Evolutionary conservation across 2,797 vertebrate genomes (phyloP), one percentile per base, ranked within the genome.

Genomic region (Propithecus perrieri): DNA sequence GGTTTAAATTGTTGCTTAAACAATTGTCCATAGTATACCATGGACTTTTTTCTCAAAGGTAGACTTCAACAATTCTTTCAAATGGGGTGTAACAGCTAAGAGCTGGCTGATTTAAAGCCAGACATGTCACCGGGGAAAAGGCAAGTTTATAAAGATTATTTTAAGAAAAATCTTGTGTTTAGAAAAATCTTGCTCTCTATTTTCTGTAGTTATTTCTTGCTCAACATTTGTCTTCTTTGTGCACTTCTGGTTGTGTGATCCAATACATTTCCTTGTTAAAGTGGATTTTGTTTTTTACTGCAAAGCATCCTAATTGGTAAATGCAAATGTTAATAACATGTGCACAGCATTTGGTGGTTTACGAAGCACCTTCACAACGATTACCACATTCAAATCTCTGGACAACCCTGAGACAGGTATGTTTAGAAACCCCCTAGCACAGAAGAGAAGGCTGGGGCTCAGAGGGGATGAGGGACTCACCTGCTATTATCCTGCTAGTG

Each of bases 131-230:
- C 24, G 72, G 61, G 35, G 48, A 24, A 92, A 61, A 71, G 43
- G 50, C 46, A 72, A 61, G 24, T 86, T 63, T 59, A 78, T 79
- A 41, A 72, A 94, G 80, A 75, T 61, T 67, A 10, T 65, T 76
- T 85, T 55, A 81, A 90, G 76, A 94, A 85, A 85, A 88, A 76
- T 41, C 1, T 80, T 26, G 5, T 79, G 53, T 35, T 91, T 84
- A 94, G 50, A 74, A 87, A 67, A 92, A 74, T 78, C 7, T 65
- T 33, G 50, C 79, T 95, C 92, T 89, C 57, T 85, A 48, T 26
- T 81, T 89, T 80, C 69, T 53, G 4, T 55, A 71, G 20, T 72
- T 71, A 33, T 72, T 92, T 88, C 24, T 33, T 72, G n/a, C 75
- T 97, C 63, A 72, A 67, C 17, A 35, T 53, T 43, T 88, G 92